These are phyloP conservation scores for Zaprionus camerounensis DNA, from an alignment of 1,140 invertebrate genomes.

Conservation along the genomic window DNA sequence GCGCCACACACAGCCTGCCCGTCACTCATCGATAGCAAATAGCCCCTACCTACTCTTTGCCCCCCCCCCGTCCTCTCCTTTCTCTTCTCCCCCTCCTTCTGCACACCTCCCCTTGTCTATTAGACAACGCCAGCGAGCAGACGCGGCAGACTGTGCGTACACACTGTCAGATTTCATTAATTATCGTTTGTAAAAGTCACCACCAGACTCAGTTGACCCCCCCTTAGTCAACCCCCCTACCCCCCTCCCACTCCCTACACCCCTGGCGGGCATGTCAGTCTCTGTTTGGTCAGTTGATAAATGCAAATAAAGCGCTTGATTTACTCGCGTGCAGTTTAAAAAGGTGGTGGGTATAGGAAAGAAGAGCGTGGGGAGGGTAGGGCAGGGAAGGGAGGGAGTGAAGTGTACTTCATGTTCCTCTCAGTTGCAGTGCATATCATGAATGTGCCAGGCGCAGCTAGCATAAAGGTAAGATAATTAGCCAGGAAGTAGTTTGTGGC, in stretches of 20 bases:
- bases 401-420: not conserved
- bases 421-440: not conserved
- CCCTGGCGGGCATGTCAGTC: conserved; percentile 9
- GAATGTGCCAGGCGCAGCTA: too few species aligned
- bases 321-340: conserved; percentile 37
- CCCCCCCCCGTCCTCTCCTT: too few species aligned
- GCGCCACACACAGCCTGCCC: conserved; percentile 30
- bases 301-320: conserved; percentile 69
- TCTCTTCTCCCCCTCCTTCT: not conserved
- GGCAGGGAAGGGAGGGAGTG: too few species aligned
- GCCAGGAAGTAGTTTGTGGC: not conserved
- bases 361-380: too few species aligned
- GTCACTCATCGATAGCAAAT: conserved; percentile 65
- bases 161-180: conserved; percentile 82
- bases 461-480: not conserved
- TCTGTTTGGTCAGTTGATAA: conserved; percentile 32
- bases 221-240: too few species aligned
- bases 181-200: conserved; percentile 81
- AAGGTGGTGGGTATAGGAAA: not conserved
- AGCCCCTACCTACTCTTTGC: not conserved
- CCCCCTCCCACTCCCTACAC: not conserved
- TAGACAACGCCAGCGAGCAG: conserved; percentile 11
- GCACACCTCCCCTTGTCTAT: conserved; percentile 14
- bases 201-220: conserved; percentile 40
- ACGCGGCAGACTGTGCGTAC: conserved; percentile 11